Percentiles rank a stretch among this genome's conserved stretches.
These are phyloP conservation scores for Drosophila cyrtoloma DNA, from an alignment of 2,888 invertebrate species.

Conservation along the genomic window DNA sequence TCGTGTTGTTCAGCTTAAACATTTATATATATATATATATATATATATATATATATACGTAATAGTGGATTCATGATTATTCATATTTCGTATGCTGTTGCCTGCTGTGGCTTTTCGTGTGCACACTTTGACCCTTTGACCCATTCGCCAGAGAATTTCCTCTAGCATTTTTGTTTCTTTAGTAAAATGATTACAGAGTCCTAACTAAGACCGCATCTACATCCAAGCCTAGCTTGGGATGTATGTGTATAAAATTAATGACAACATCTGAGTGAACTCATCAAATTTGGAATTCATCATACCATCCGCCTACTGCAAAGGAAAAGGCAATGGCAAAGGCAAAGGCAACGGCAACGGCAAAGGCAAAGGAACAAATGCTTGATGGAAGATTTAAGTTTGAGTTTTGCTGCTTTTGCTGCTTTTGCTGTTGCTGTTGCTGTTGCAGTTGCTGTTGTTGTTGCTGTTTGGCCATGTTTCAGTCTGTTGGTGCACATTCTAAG, in stretches of 20 bases:
- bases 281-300: conserved; percentile 82
- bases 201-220: conserved; percentile 1
- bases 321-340: conserved; percentile 11
- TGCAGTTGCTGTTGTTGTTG: background rate
- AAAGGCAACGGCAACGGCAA: conserved; percentile 14
- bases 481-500: conserved; percentile 77
- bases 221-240: conserved; percentile 34
- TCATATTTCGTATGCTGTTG: conserved; percentile 17
- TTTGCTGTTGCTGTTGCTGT: background rate
- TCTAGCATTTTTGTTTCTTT: conserved; percentile 15
- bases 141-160: conserved; percentile 13
- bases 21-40: background rate
- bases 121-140: conserved; percentile 68
- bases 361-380: conserved; percentile 11
- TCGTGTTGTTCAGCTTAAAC: background rate
- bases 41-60: background rate
- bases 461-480: conserved; percentile 33
- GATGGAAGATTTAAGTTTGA: conserved; percentile 2
- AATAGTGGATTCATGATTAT: conserved; percentile 9
- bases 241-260: conserved; percentile 73
- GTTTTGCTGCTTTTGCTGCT: background rate
- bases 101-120: conserved; percentile 42
- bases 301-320: conserved; percentile 78
- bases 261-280: conserved; percentile 82
- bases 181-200: conserved; percentile 42